phyloP scores from a whole-genome alignment of 2,888 invertebrate species.

The Sesia apiformis region DNA sequence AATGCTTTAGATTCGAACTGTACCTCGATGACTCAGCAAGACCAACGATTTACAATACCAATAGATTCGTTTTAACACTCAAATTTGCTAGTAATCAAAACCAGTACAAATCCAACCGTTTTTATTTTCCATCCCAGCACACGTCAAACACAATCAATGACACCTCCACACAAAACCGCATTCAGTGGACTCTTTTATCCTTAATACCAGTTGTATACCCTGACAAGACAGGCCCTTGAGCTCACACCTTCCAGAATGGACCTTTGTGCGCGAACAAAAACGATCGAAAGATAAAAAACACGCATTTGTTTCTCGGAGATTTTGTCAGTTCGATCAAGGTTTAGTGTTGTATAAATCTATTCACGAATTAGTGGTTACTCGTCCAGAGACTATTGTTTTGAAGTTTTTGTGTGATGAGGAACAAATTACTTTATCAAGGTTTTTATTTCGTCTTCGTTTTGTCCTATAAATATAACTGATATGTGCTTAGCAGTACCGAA shows the following conservation, averaged over 20 bases:
- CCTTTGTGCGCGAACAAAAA: constrained; percentile 30
- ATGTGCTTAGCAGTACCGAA: too few species aligned
- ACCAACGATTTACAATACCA: too few species aligned
- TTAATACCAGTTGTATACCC: background rate
- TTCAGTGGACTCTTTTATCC: background rate
- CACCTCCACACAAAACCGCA: constrained; percentile 15
- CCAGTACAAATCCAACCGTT: too few species aligned
- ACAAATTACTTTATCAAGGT: too few species aligned
- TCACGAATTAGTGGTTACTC: constrained; percentile 23
- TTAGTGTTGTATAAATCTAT: constrained; percentile 13
- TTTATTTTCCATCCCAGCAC: constrained; percentile 3
- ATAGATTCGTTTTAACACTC: too few species aligned
- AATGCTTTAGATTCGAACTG: too few species aligned
- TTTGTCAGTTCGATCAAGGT: constrained; percentile 12
- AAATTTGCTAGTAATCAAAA: too few species aligned
- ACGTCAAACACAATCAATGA: constrained; percentile 19
- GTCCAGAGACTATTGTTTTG: constrained; percentile 1
- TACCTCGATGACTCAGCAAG: too few species aligned
- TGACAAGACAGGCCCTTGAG: constrained; percentile 4
- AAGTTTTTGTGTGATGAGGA: too few species aligned
- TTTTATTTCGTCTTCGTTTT: too few species aligned
- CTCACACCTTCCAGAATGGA: constrained; percentile 38
- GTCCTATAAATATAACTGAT: too few species aligned
- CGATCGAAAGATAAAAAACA: constrained; percentile 21
- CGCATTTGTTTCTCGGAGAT: constrained; percentile 16